phyloP scores from a whole-genome alignment of 2,797 vertebrate species.

The Premnoplex brunnescens region DNA sequence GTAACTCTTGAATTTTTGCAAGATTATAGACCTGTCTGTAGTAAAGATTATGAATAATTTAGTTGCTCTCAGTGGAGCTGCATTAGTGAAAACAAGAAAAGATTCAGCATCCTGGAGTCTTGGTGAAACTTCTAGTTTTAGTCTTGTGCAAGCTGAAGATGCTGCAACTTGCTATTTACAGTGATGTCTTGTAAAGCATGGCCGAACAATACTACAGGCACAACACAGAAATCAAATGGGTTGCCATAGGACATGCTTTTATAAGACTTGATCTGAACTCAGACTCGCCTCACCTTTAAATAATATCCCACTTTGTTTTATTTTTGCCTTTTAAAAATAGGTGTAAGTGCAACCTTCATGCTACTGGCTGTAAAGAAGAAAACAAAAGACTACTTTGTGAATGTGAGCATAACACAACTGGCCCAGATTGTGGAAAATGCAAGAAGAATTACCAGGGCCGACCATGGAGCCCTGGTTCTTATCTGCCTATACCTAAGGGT shows the following conservation, averaged over 20 bases:
- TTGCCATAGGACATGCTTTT: neutral
- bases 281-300: conserved; percentile 7
- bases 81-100: neutral
- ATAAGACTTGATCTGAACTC: neutral
- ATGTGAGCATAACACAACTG: conserved; percentile 98
- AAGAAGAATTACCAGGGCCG: conserved; percentile 96
- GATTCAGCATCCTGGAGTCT: neutral
- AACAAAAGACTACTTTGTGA: conserved; percentile 94
- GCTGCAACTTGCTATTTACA: neutral
- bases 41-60: neutral
- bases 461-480: conserved; percentile 94
- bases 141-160: neutral
- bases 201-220: neutral
- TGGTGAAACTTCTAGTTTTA: neutral
- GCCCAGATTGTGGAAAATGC: conserved; percentile 96
- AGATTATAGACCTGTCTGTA: neutral
- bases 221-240: neutral
- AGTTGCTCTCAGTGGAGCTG: neutral
- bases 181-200: neutral
- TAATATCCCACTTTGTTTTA: conserved; percentile 45
- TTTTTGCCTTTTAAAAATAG: conserved; percentile 74
- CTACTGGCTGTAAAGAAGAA: conserved; percentile 94
- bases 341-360: conserved; percentile 99
- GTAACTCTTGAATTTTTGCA: neutral
- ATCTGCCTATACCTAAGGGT: conserved; percentile 97